These are phyloP conservation scores for Coregonus sp. DNA, from an alignment of 2,797 vertebrate species.

Conservation along the genomic window DNA sequence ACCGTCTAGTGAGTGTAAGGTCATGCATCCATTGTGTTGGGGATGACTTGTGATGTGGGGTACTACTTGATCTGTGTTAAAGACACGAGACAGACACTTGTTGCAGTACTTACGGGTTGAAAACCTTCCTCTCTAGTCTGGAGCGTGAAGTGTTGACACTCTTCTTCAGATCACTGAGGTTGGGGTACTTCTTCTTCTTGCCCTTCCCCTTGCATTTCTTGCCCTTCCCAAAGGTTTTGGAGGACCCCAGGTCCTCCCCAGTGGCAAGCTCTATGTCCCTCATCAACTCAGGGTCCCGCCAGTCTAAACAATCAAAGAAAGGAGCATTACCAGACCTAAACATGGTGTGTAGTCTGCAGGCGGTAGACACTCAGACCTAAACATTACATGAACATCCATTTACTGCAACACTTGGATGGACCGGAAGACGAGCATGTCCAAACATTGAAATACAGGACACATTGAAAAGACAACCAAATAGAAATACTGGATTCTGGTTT, in stretches of 20 bases:
- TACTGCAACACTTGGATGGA: not conserved
- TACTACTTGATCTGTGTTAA: not conserved
- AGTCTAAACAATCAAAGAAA: conserved; percentile 72
- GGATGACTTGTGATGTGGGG: no score
- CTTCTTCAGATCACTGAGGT: conserved; percentile 89
- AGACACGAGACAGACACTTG: not conserved
- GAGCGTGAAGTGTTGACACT: conserved; percentile 81
- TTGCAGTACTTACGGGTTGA: conserved; percentile 84
- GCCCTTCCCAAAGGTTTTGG: conserved; percentile 40
- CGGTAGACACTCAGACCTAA: not conserved
- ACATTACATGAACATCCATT: not conserved
- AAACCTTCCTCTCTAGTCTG: conserved; percentile 88
- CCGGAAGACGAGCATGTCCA: not conserved
- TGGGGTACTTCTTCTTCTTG: conserved; percentile 84
- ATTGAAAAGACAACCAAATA: not conserved
- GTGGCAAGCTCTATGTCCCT: conserved; percentile 89
- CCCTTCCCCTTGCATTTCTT: conserved; percentile 69
- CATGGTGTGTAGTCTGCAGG: not conserved
- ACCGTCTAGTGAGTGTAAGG: not conserved
- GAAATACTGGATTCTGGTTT: not conserved
- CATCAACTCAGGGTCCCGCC: conserved; percentile 89
- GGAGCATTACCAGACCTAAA: not conserved
- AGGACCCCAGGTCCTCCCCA: conserved; percentile 77
- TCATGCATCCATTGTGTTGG: not conserved
- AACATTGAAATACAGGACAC: not conserved